Conservation (phyloP, 2,113 vertebrate species). For the Antigone vipio region DNA sequence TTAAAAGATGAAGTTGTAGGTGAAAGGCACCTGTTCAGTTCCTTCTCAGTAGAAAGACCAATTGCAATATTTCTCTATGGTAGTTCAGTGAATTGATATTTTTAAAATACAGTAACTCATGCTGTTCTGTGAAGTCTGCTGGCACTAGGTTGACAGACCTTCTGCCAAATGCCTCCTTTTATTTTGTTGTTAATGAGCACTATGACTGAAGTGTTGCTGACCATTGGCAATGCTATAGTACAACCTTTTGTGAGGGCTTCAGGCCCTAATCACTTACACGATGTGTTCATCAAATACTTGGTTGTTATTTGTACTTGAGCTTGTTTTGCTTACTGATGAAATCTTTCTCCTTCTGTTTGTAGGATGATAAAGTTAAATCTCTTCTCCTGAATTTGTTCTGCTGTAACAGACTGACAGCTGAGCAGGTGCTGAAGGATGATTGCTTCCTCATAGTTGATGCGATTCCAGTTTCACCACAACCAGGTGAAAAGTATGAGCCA, state of each 20-base stretch:
- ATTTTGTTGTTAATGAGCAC: background rate
- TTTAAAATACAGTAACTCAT: background rate
- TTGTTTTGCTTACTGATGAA: background rate
- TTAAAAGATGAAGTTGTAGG: background rate
- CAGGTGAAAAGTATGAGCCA: background rate
- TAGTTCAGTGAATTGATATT: background rate
- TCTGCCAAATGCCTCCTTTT: background rate
- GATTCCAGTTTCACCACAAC: slow-evolving; percentile 3
- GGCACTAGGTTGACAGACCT: background rate
- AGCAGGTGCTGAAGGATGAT: slow-evolving; percentile 69
- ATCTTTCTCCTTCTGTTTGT: slow-evolving; percentile 30
- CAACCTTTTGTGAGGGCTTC: background rate
- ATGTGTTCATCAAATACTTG: background rate
- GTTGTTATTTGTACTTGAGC: background rate
- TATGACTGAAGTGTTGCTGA: background rate
- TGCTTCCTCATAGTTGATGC: slow-evolving; percentile 47
- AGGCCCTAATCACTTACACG: background rate
- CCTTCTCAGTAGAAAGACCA: background rate
- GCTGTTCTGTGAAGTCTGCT: background rate
- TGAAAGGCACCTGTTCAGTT: background rate
- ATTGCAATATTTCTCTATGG: background rate
- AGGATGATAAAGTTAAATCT: slow-evolving; percentile 72
- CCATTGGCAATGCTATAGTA: background rate
- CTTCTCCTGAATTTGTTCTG: slow-evolving; percentile 69
- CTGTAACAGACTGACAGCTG: slow-evolving; percentile 63